Conservation (phyloP, 2,113 vertebrate genomes). For the Thymallus thymallus region DNA sequence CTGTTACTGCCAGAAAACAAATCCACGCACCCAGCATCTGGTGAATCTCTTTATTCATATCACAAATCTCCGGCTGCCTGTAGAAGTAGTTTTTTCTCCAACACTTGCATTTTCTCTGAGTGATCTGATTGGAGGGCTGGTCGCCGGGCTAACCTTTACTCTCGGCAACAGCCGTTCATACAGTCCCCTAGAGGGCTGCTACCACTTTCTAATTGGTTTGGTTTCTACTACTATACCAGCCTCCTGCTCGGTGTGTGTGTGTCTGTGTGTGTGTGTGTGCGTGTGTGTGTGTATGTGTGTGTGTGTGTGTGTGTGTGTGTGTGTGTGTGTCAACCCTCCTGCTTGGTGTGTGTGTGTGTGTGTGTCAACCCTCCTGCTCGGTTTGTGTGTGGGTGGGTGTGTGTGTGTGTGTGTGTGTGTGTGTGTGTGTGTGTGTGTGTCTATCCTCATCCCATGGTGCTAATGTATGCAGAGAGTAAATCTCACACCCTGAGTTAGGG, state of each 20-base stretch:
- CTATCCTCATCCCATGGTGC: not conserved
- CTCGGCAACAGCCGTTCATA: conserved; percentile 66
- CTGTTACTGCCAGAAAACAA: not conserved
- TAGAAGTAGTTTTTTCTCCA: conserved; percentile 3
- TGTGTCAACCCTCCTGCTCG: too few species aligned
- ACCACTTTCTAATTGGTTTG: conserved; percentile 75
- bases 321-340: too few species aligned
- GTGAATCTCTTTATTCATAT: not conserved
- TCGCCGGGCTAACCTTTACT: conserved; percentile 72
- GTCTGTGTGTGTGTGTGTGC: too few species aligned
- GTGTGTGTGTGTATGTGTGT: too few species aligned
- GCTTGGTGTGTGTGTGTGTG: too few species aligned
- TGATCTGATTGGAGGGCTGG: conserved; percentile 77
- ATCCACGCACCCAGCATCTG: not conserved
- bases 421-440: too few species aligned
- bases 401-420: too few species aligned
- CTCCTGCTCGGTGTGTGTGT: not conserved
- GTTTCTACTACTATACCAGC: conserved; percentile 44
- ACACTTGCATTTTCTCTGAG: conserved; percentile 20
- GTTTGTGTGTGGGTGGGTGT: too few species aligned
- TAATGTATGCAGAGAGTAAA: not conserved
- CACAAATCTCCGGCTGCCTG: conserved; percentile 15
- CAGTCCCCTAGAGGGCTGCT: conserved; percentile 64
- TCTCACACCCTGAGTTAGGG: not conserved
- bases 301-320: too few species aligned